Evolutionary conservation across 2,888 invertebrate species (phyloP).

Genomic region (Agrotis exclamationis): DNA sequence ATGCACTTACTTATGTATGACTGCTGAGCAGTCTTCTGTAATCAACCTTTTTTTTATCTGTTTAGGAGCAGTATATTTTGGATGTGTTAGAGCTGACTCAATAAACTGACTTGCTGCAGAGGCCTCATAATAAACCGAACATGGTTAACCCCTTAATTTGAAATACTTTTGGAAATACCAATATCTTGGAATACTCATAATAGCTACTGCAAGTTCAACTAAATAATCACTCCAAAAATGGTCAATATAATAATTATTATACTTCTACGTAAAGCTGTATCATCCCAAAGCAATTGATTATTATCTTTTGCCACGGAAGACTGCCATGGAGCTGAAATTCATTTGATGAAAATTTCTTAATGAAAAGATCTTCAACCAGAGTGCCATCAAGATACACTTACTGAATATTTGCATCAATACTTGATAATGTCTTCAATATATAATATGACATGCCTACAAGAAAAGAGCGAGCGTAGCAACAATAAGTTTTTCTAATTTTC

Average conservation of each 20-base stretch:
- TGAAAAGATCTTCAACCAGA: slow-evolving; percentile 11
- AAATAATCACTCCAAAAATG: slow-evolving; percentile 10
- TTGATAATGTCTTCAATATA: slow-evolving; percentile 6
- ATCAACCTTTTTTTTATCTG: slow-evolving; percentile 48
- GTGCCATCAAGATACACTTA: slow-evolving; percentile 19
- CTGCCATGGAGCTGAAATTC: slow-evolving; percentile 31
- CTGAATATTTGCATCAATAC: slow-evolving; percentile 19
- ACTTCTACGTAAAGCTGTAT: slow-evolving; percentile 2
- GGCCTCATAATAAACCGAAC: slow-evolving; percentile 3
- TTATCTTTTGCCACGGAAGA: slow-evolving; percentile 8
- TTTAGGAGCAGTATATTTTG: slow-evolving; percentile 55
- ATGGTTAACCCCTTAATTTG: slow-evolving; percentile 3
- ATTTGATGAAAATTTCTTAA: slow-evolving; percentile 9
- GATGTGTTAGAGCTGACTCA: slow-evolving; percentile 34
- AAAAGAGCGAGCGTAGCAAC: slow-evolving; percentile 12
- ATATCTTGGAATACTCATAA: slow-evolving; percentile 15
- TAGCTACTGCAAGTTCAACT: slow-evolving; percentile 20
- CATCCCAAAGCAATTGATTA: slow-evolving; percentile 6
- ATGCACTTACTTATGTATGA: slow-evolving; percentile 9
- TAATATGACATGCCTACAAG: not conserved
- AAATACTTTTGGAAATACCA: slow-evolving; percentile 13
- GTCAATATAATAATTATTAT: not conserved
- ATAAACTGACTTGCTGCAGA: slow-evolving; percentile 7
- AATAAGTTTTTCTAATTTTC: slow-evolving; percentile 17
- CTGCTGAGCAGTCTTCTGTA: slow-evolving; percentile 26